Percentiles rank a stretch among this genome's conserved stretches.
phyloP scores from a whole-genome alignment of 2,113 vertebrate species.

The Bombycilla garrulus region DNA sequence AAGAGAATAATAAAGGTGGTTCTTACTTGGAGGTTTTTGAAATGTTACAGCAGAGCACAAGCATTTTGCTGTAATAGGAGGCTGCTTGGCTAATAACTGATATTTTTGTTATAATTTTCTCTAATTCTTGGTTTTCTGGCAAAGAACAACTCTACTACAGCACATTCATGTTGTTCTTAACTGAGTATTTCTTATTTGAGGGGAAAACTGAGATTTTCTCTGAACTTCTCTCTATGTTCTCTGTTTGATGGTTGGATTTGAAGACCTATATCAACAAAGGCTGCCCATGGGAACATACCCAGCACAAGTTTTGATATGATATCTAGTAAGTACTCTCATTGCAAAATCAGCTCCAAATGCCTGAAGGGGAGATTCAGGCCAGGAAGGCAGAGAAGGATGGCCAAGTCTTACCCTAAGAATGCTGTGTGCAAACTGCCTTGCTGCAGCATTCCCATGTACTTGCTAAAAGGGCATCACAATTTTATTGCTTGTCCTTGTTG shows the following conservation, averaged over 20 bases:
- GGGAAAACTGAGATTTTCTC: neutral
- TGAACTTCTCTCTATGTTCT: neutral
- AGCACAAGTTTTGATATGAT: neutral
- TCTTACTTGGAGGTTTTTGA: neutral
- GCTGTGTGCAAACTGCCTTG: neutral
- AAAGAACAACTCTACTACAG: neutral
- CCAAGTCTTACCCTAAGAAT: neutral
- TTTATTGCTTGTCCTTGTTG: neutral
- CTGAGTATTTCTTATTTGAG: neutral
- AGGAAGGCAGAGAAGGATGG: neutral
- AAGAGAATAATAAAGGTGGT: neutral
- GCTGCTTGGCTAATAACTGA: neutral
- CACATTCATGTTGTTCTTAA: neutral
- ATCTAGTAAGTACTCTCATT: neutral
- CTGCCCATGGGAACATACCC: fast-evolving
- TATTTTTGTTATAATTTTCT: neutral
- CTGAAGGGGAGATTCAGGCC: neutral
- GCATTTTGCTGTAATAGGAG: neutral
- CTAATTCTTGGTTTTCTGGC: neutral
- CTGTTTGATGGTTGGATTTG: neutral
- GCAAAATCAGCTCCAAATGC: neutral
- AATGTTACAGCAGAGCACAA: neutral
- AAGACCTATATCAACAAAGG: neutral
- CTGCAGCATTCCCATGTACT: neutral
- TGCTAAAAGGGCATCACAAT: neutral